phyloP scores from a whole-genome alignment of 2,797 vertebrate species.

The Halcyon badia region DNA sequence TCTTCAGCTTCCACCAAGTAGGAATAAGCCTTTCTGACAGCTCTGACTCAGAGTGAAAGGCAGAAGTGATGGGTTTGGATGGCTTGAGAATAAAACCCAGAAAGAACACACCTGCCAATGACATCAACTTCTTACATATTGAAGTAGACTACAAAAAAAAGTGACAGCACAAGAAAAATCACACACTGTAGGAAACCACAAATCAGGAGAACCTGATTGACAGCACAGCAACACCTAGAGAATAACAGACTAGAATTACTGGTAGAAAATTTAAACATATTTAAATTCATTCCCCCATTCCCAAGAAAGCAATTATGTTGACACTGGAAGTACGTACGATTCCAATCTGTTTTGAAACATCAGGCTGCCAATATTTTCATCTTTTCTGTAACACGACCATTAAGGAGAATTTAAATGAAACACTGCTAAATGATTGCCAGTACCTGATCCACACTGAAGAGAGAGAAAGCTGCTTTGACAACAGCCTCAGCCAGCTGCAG shows the following conservation, averaged over 20 bases:
- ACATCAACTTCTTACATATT: background rate
- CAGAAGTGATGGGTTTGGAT: background rate
- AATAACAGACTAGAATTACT: background rate
- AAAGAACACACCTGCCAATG: background rate
- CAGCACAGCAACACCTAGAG: background rate
- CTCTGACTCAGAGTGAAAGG: background rate
- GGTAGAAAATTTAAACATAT: conserved; percentile 2
- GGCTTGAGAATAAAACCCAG: conserved; percentile 5
- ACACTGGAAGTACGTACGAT: background rate
- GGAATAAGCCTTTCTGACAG: background rate
- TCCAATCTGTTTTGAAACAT: conserved; percentile 45
- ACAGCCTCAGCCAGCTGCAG: background rate
- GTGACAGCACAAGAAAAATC: background rate
- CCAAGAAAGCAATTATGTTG: background rate
- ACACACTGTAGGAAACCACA: background rate
- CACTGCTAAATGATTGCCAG: background rate
- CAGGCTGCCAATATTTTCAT: conserved; percentile 36
- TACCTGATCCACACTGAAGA: background rate
- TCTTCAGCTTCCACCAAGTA: background rate
- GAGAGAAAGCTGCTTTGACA: background rate
- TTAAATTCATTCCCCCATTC: conserved; percentile 27
- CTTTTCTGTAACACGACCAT: background rate
- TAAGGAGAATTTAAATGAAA: background rate
- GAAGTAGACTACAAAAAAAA: background rate
- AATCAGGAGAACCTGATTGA: conserved; percentile 10